phyloP scores from a whole-genome alignment of 2,888 invertebrate species.

The Gasteruption jaculator region DNA sequence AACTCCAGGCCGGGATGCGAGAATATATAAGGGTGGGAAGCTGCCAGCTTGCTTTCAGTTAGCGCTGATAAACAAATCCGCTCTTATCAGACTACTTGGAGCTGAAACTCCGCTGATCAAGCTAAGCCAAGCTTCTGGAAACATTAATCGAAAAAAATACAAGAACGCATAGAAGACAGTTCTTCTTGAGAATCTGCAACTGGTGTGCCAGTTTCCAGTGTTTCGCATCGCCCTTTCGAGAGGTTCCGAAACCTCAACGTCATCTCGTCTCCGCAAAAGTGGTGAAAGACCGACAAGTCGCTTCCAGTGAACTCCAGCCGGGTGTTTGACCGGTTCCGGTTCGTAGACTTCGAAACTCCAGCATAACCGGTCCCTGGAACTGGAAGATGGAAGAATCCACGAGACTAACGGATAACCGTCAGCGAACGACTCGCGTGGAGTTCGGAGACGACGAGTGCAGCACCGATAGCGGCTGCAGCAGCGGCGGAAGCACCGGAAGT shows the following conservation, averaged over 20 bases:
- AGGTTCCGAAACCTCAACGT: neutral
- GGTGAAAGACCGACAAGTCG: too few relatives aligned
- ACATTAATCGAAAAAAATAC: too few relatives aligned
- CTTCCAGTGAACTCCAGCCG: too few relatives aligned
- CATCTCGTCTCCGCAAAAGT: too few relatives aligned
- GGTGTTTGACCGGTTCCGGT: too few relatives aligned
- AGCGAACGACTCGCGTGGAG: conserved; percentile 20
- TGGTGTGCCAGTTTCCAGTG: conserved; percentile 7
- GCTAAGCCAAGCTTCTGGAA: too few relatives aligned
- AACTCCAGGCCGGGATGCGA: conserved; percentile 18
- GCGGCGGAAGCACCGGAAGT: conserved; percentile 50
- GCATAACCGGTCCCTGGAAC: neutral
- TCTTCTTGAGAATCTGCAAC: conserved; percentile 1
- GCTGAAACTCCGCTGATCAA: too few relatives aligned
- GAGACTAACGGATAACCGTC: conserved; percentile 28
- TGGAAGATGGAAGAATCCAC: conserved; percentile 37
- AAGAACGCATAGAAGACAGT: too few relatives aligned
- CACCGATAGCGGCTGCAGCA: conserved; percentile 52
- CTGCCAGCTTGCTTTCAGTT: conserved; percentile 33
- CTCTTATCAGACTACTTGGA: too few relatives aligned
- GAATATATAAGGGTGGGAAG: conserved; percentile 36
- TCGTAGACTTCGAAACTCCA: neutral
- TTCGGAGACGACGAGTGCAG: conserved; percentile 43
- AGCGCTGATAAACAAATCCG: conserved; percentile 25
- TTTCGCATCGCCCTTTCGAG: neutral